Percentiles rank a stretch among this genome's conserved stretches.
These are phyloP conservation scores for Noturus placidus DNA, from an alignment of 2,113 vertebrate genomes.

Conservation along the genomic window DNA sequence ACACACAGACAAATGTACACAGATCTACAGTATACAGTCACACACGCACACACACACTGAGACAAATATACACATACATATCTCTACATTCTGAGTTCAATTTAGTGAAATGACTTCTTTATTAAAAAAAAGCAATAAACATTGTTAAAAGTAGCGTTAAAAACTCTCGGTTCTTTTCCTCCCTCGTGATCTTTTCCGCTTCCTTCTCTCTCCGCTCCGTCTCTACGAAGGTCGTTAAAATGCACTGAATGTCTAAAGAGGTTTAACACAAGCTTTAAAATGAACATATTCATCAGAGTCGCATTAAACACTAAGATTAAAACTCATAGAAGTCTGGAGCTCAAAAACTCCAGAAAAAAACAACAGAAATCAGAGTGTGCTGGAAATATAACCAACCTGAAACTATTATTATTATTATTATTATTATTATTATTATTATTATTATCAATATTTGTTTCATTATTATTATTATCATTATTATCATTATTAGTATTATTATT, in stretches of 20 bases:
- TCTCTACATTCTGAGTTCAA: background rate
- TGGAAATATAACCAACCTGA: background rate
- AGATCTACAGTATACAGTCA: no score
- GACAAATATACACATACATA: background rate
- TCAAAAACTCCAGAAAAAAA: background rate
- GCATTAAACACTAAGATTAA: background rate
- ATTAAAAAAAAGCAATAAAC: background rate
- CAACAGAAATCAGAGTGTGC: background rate
- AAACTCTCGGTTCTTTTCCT: background rate
- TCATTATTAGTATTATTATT: no score
- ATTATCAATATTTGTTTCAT: no score
- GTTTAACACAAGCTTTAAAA: background rate
- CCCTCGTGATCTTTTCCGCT: background rate
- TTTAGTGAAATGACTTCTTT: background rate
- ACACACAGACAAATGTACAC: no score
- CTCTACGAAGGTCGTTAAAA: background rate
- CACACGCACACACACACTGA: no score
- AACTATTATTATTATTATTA: background rate
- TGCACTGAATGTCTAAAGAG: background rate
- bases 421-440: no score
- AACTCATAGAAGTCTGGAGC: background rate
- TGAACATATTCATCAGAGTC: background rate
- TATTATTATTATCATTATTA: no score
- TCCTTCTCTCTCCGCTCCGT: background rate
- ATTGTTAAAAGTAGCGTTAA: background rate